Conservation (phyloP, 2,113 vertebrate genomes). For the Misgurnus mizolepis region DNA sequence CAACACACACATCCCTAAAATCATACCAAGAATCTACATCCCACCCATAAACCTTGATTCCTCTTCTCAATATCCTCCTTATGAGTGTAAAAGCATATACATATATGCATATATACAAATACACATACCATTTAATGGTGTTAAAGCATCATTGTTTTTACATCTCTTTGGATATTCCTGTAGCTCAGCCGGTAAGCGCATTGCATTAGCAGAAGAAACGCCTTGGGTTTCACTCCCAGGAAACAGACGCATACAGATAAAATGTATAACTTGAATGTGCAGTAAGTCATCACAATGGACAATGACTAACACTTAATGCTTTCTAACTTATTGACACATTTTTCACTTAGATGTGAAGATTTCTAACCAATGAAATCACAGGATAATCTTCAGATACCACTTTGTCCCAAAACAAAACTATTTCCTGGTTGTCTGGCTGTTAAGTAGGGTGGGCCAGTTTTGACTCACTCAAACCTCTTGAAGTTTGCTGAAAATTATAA, state of each 20-base stretch:
- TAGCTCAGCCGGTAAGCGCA: too few species aligned
- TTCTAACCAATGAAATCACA: background rate
- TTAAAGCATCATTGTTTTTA: too few species aligned
- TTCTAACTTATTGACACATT: background rate
- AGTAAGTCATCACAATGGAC: too few species aligned
- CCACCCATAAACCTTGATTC: background rate
- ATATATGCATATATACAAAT: too few species aligned
- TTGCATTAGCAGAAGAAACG: too few species aligned
- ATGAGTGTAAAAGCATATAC: too few species aligned
- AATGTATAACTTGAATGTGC: too few species aligned
- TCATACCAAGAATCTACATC: background rate
- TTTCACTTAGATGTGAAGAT: background rate
- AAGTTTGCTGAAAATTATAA: conserved; percentile 7
- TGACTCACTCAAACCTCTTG: background rate
- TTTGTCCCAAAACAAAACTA: background rate
- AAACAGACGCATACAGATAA: too few species aligned
- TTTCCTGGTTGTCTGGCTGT: background rate
- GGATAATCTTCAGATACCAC: background rate
- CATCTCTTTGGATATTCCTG: too few species aligned
- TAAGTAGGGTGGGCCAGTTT: background rate
- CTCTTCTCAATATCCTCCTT: too few species aligned
- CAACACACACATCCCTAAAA: background rate
- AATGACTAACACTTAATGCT: background rate
- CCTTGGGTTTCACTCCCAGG: too few species aligned
- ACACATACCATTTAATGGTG: too few species aligned